A percentile compares a stretch with the other conserved stretches of the same genome.
Conservation (phyloP, 2,888 invertebrate species). For the Colostygia pectinataria region DNA sequence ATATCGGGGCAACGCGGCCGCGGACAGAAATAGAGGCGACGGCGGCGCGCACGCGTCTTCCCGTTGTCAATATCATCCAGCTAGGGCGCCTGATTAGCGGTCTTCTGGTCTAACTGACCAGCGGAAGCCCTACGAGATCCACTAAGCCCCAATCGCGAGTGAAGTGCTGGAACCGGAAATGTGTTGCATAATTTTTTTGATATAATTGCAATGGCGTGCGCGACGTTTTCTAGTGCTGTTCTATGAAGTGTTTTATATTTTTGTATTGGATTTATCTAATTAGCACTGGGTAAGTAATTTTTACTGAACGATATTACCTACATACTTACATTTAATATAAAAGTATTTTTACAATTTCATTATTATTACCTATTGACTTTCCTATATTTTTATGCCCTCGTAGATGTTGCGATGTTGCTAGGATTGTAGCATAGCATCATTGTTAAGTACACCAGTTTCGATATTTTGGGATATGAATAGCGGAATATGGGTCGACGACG, state of each 20-base stretch:
- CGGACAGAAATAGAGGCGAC: conserved; percentile 77
- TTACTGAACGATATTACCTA: not conserved
- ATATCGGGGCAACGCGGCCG: conserved; percentile 82
- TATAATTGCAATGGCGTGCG: conserved; percentile 42
- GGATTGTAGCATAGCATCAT: conserved; percentile 1
- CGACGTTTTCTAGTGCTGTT: conserved; percentile 39
- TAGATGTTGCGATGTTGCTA: not conserved
- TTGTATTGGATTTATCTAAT: conserved; percentile 28
- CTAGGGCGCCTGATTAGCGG: conserved; percentile 76
- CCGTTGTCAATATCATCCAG: conserved; percentile 78
- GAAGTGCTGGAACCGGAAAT: conserved; percentile 44
- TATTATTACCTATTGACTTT: too few relatives aligned
- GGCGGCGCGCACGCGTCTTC: conserved; percentile 64
- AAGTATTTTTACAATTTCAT: too few relatives aligned
- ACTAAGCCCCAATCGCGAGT: conserved; percentile 46
- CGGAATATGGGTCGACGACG: conserved; percentile 74
- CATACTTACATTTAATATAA: too few relatives aligned
- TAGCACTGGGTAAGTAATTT: conserved; percentile 19
- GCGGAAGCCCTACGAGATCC: conserved; percentile 31
- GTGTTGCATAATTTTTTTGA: conserved; percentile 57
- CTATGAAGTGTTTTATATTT: conserved; percentile 29
- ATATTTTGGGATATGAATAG: conserved; percentile 78
- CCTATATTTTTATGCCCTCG: not conserved
- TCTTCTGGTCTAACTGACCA: conserved; percentile 39
- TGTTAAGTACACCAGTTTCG: conserved; percentile 46